Percentiles rank a stretch among this genome's conserved stretches.
Evolutionary conservation across 2,888 invertebrate genomes (phyloP).

Genomic region (Plebejus anna): DNA sequence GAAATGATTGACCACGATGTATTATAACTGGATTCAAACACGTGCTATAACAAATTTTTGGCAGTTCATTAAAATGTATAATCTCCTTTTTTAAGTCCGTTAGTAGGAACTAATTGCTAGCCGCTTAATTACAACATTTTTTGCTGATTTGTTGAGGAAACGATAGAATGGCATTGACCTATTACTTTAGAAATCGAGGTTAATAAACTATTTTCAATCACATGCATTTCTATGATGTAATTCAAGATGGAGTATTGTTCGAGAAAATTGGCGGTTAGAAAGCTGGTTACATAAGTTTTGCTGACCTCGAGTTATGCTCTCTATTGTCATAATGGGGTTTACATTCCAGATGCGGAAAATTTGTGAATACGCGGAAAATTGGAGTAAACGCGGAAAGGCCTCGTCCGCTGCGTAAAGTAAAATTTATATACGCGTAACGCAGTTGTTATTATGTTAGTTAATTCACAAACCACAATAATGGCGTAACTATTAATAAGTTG

Average conservation of each 20-base stretch:
- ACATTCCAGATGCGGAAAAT: slow-evolving; percentile 23
- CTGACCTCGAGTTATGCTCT: slow-evolving; percentile 35
- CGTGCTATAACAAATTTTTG: no score
- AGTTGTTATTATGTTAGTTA: no score
- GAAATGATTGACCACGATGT: no score
- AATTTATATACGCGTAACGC: neutral
- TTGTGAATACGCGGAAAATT: neutral
- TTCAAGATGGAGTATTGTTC: slow-evolving; percentile 34
- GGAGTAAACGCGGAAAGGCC: neutral
- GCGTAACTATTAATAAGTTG: neutral
- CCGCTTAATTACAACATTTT: neutral
- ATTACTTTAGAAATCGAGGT: slow-evolving; percentile 2
- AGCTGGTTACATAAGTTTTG: slow-evolving; percentile 52
- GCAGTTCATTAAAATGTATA: neutral
- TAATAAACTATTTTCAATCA: slow-evolving; percentile 7
- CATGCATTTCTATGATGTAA: slow-evolving; percentile 7
- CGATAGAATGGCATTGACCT: neutral
- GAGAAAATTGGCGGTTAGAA: slow-evolving; percentile 52
- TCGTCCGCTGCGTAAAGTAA: neutral
- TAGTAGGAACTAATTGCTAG: neutral
- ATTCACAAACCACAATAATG: neutral
- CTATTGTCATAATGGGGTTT: slow-evolving; percentile 30
- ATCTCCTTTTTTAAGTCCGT: no score
- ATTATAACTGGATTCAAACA: no score
- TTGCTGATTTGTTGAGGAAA: neutral